Base-by-base conservation (phyloP, 1,140 invertebrate species). In the Drosophila leontia region DNA sequence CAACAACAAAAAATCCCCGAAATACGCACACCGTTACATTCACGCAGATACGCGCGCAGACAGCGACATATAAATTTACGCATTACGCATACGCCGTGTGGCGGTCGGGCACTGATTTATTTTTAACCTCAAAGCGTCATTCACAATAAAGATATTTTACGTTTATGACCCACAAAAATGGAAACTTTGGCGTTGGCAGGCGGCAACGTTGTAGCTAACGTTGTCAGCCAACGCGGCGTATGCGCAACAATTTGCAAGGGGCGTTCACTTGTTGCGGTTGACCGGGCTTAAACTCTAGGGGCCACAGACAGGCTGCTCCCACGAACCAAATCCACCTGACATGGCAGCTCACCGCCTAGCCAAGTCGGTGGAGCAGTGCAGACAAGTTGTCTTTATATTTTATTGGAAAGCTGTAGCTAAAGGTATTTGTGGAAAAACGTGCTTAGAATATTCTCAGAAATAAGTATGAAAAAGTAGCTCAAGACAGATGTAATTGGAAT, bases 81-180 rank as follows among this genome's bases (percentile, higher is more conserved):
- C 72, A 78, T 78, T 78, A 78, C 76, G 76, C 76, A 88, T 88
- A 85, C 82, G 82, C 78, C 75, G 61, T 76, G 62, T 79, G 81
- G 62, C 75, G 80, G 63, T 51, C 35, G 75, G 69, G 71, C 70
- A 42, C 72, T 76, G 84, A 88, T 87, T 87, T 87, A 87, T 87
- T 87, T 87, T 87, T 83, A 88, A 88, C 84, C 80, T 86, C 83
- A 80, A 75, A 78, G 68, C 84, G 77, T 88, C 84, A 78, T 88
- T 80, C 77, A 78, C 85, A 88, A 88, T 83, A 83, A 88, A 80
- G 70, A 78, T 88, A 84, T 80, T 80, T 88, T 82, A 88, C 77
- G 71, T 87, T 87, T 87, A 87, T 88, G 84, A 75, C 61, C 83
- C 80, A 85, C 82, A 82, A 85, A 85, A 85, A 78, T 42, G 64